Base-by-base conservation (phyloP, 1,140 invertebrate species). In the Hesperophylax magnus region DNA sequence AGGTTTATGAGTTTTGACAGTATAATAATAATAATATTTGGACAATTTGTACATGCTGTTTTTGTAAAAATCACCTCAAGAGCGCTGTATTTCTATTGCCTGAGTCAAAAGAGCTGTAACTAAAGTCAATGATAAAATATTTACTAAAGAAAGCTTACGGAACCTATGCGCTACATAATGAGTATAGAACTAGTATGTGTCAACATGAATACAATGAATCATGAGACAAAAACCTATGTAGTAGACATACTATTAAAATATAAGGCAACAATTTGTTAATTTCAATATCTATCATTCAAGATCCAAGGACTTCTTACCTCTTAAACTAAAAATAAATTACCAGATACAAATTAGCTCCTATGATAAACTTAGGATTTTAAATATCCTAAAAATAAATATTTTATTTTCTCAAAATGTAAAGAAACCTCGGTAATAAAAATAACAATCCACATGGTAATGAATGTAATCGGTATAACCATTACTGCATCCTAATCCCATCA, bases 261-360 rank as follows among this genome's bases (percentile, higher is more conserved):
- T 67, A 67, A 67, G 63, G 63, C 63, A 67, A 67, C 63, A 27
- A 27, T 11, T 65, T 67, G 24, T 67, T 22, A 61, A 67, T 34
- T 67, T 67, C 22, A 31, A 67, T 67, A 34, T 67, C 63, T 34
- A 47, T 47, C 63, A 67, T 27, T 27, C 63, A 67, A 67, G 63
- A 67, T 67, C 63, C 5, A 31, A 27, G 11, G n/a, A 31, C 63
- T 67, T n/a, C 39, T 47, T 47, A 47, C 11, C 39, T 27, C 63
- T 67, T 27, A 67, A 67, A 67, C 63, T 67, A 67, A 67, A 67
- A 67, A 67, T 67, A 67, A 67, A 31, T 67, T 67, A 67, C 31
- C 63, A 34, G 22, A 67, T 67, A 67, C 17, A 14, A n/a, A 67
- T 67, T 67, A 67, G 24, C 20, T 61, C 18, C 18, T 61, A 61